Conservation (phyloP, 2,797 vertebrate species). For the Molossus alvarezi region DNA sequence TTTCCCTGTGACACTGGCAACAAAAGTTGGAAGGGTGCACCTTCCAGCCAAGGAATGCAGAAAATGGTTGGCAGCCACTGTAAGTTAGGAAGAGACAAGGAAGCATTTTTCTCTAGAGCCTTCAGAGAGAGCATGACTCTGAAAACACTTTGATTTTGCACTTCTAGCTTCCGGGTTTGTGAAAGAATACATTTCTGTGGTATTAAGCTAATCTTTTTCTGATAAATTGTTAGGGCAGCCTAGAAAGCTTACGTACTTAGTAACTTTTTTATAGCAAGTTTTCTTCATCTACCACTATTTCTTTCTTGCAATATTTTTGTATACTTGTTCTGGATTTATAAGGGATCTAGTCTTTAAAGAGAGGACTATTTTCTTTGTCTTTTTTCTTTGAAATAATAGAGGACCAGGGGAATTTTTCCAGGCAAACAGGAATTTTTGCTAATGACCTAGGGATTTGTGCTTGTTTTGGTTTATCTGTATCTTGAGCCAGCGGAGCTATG, state of each 20-base stretch:
- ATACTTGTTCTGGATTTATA: not conserved
- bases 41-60: not conserved
- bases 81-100: not conserved
- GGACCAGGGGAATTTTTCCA: not conserved
- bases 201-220: not conserved
- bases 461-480: not conserved
- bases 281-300: not conserved
- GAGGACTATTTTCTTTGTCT: not conserved
- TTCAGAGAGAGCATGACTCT: not conserved
- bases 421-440: not conserved
- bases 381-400: not conserved
- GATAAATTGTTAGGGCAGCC: not conserved
- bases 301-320: not conserved
- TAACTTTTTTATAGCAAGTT: not conserved
- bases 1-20: not conserved
- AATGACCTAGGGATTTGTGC: not conserved
- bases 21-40: not conserved
- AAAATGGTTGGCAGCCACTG: not conserved
- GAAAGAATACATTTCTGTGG: not conserved
- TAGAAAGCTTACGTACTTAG: not conserved
- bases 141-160: not conserved
- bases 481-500: not conserved
- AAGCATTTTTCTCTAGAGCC: not conserved
- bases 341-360: not conserved
- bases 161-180: not conserved